Conservation (phyloP, 1,140 invertebrate genomes). For the Aricia agestis region DNA sequence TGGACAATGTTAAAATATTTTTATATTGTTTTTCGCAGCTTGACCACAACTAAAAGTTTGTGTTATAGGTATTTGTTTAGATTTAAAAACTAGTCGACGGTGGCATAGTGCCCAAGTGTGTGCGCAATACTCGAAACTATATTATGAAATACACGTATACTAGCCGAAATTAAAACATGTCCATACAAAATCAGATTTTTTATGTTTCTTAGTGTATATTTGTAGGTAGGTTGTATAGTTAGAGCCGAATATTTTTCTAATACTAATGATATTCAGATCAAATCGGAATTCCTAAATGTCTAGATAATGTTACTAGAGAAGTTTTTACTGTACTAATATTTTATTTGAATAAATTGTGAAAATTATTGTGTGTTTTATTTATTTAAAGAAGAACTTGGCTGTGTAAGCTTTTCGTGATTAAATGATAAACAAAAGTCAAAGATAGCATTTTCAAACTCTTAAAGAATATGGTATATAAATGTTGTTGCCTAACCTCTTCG, state of each 20-base stretch:
- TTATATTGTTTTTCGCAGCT: neutral
- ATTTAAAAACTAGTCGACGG: neutral
- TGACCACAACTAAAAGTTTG: too few relatives aligned
- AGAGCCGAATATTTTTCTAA: constrained; percentile 14
- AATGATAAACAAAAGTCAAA: too few relatives aligned
- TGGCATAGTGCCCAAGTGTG: too few relatives aligned
- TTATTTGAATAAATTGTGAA: constrained; percentile 45
- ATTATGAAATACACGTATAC: too few relatives aligned
- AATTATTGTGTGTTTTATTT: constrained; percentile 11
- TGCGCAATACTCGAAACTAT: too few relatives aligned
- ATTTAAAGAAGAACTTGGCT: too few relatives aligned
- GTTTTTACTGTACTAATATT: constrained; percentile 40
- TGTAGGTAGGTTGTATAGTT: constrained; percentile 9
- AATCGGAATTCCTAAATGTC: constrained; percentile 25
- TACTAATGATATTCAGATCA: constrained; percentile 3
- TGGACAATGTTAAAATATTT: neutral
- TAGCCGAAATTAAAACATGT: neutral
- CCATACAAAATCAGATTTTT: neutral
- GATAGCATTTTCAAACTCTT: too few relatives aligned
- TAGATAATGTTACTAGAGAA: constrained; percentile 21
- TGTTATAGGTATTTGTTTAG: neutral
- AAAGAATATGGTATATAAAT: too few relatives aligned
- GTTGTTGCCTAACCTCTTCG: too few relatives aligned
- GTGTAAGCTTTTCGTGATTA: too few relatives aligned
- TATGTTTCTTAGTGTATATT: constrained; percentile 1